Conservation (phyloP, 2,797 vertebrate genomes). For the Gymnoscopelus microlampas region DNA sequence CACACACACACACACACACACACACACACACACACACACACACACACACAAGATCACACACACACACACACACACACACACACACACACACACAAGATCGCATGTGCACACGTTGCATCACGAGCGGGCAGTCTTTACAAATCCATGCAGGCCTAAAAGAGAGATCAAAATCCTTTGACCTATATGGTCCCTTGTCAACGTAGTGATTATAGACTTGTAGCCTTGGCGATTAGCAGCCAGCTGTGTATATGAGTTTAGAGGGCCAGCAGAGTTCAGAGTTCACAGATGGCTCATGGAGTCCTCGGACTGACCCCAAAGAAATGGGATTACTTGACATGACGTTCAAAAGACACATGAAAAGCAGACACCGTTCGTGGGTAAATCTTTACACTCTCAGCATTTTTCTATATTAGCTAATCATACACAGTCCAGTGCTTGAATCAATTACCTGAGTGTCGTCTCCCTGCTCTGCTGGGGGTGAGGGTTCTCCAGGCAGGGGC, state of each 20-base stretch:
- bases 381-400: too few species aligned
- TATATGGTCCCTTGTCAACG: slow-evolving; percentile 60
- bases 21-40: too few species aligned
- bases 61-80: too few species aligned
- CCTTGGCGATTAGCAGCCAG: slow-evolving; percentile 47
- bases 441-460: slow-evolving; percentile 74
- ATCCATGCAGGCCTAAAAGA: slow-evolving; percentile 48
- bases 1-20: too few species aligned
- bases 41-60: too few species aligned
- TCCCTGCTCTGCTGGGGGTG: slow-evolving; percentile 54
- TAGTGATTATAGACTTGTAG: slow-evolving; percentile 48
- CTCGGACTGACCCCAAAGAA: slow-evolving; percentile 33
- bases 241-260: slow-evolving; percentile 60
- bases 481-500: slow-evolving; percentile 80
- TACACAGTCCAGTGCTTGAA: background rate
- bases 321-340: slow-evolving; percentile 13
- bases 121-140: slow-evolving; percentile 17
- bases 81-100: too few species aligned
- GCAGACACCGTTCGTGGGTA: too few species aligned
- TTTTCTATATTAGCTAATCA: too few species aligned
- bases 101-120: too few species aligned
- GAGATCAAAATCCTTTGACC: slow-evolving; percentile 65
- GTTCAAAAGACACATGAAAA: too few species aligned
- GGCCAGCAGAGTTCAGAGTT: slow-evolving; percentile 43
- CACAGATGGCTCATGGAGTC: slow-evolving; percentile 46